Evolutionary conservation across 2,113 vertebrate genomes (phyloP).

Genomic region (Strigops habroptila): DNA sequence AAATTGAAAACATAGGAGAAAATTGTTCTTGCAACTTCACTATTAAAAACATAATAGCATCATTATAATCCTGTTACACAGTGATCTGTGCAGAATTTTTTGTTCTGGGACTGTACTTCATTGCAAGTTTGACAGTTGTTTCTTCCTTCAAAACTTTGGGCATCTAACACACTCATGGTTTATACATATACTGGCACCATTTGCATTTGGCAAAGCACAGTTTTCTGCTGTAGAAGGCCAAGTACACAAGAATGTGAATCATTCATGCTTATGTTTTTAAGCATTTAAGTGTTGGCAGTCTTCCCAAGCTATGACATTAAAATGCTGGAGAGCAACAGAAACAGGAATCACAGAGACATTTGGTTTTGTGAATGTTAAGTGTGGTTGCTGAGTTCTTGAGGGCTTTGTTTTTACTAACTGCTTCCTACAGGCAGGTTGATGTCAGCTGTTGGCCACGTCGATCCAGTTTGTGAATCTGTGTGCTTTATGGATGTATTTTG

Average conservation of each 20-base stretch:
- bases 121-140: neutral
- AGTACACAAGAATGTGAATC: conserved; percentile 19
- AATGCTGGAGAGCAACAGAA: conserved; percentile 39
- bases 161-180: neutral
- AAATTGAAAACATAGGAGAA: neutral
- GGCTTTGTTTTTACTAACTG: conserved; percentile 17
- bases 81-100: neutral
- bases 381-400: conserved; percentile 20
- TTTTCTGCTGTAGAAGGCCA: conserved; percentile 15
- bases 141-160: neutral
- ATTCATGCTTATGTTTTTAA: conserved; percentile 49
- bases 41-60: neutral
- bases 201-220: neutral
- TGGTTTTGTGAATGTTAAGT: conserved; percentile 37
- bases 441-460: neutral
- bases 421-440: conserved; percentile 29
- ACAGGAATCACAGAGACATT: conserved; percentile 20
- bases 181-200: neutral
- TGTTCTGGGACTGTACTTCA: neutral
- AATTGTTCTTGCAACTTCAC: neutral
- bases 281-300: conserved; percentile 28
- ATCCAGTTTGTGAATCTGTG: neutral
- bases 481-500: neutral
- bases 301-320: conserved; percentile 40
- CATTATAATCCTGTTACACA: neutral